phyloP scores from a whole-genome alignment of 2,113 vertebrate species.

The Alouatta palliata region DNA sequence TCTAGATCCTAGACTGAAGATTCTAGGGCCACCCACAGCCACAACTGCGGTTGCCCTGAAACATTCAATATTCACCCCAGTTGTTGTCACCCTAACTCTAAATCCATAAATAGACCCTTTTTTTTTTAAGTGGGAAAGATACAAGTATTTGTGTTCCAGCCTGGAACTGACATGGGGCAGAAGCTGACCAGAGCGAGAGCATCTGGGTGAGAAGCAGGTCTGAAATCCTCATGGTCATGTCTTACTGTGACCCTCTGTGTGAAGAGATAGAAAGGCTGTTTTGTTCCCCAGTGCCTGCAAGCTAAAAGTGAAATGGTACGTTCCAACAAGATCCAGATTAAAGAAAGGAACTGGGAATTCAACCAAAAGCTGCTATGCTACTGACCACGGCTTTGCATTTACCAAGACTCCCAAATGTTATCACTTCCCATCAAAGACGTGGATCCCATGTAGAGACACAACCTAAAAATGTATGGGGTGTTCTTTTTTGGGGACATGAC shows the following conservation, averaged over 20 bases:
- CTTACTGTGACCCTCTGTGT: not conserved
- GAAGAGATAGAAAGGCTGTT: not conserved
- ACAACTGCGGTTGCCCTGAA: not conserved
- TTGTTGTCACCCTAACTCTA: not conserved
- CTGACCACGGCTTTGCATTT: not conserved
- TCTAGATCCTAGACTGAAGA: not conserved
- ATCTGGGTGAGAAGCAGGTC: not conserved
- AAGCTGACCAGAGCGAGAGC: not conserved
- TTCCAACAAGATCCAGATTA: not conserved
- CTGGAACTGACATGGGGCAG: not conserved
- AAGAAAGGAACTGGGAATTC: not conserved
- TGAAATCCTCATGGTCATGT: rapidly evolving
- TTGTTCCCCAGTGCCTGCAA: not conserved
- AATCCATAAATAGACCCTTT: not conserved
- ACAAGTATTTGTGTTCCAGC: not conserved
- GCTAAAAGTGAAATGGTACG: not conserved
- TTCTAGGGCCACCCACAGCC: not conserved
- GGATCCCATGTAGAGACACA: not conserved
- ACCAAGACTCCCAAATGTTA: not conserved
- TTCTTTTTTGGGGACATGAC: conserved; percentile 7
- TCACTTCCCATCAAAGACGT: not conserved
- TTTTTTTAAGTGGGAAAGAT: not conserved
- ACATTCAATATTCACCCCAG: not conserved
- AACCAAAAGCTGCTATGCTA: not conserved
- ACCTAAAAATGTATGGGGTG: not conserved